Evolutionary conservation across 2,113 vertebrate genomes (phyloP).

Genomic region (Macaca mulatta): DNA sequence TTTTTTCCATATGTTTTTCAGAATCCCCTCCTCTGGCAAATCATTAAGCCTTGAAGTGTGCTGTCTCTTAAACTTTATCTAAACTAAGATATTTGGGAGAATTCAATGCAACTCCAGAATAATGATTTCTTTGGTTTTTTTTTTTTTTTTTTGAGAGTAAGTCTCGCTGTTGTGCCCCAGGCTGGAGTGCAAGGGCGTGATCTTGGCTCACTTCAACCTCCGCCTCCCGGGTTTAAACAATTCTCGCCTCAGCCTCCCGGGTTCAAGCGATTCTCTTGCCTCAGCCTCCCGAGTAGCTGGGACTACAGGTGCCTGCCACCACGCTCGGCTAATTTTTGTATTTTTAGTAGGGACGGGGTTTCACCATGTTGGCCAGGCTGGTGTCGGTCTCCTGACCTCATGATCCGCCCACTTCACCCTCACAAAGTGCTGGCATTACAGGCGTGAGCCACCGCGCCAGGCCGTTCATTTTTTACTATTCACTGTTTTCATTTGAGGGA

Average conservation of each 20-base stretch:
- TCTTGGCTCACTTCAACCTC: not conserved
- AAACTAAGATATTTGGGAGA: not conserved
- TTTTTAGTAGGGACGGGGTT: not conserved
- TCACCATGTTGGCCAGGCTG: not conserved
- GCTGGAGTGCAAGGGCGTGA: not conserved
- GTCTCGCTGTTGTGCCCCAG: not conserved
- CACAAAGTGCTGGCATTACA: not conserved
- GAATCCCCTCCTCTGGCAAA: not conserved
- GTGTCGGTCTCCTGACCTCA: not conserved
- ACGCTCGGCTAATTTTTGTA: not conserved
- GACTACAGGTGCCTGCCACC: not conserved
- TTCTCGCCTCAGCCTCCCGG: not conserved
- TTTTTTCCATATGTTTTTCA: not conserved
- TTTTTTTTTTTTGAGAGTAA: not conserved
- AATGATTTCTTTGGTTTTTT: not conserved
- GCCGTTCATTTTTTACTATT: not conserved
- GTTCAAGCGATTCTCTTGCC: not conserved
- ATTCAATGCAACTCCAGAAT: not conserved
- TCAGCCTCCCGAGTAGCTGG: not conserved
- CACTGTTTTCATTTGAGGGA: constrained; percentile 14
- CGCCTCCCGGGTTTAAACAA: not conserved
- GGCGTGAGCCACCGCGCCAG: not conserved
- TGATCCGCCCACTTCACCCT: not conserved
- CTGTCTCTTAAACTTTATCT: not conserved
- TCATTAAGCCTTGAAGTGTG: not conserved